Base-by-base conservation (phyloP, 1,140 invertebrate species). In the Eubasilissa regina region DNA sequence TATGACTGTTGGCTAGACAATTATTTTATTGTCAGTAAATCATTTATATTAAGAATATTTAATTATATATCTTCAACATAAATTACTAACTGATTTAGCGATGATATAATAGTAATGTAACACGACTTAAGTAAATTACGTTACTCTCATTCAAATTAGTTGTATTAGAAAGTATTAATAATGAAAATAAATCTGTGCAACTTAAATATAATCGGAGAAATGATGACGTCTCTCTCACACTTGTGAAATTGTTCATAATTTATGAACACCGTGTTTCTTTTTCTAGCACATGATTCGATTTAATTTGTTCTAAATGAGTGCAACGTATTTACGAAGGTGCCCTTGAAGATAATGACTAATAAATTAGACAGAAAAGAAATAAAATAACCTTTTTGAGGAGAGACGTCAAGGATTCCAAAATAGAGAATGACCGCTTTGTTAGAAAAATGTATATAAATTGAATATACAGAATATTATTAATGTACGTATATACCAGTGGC, bases 171-270 rank as follows among this genome's bases (percentile, higher is more conserved):
- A 64, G 55, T 44, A 51, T 55, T 58, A 48, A 64, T 66, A 77
- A 68, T 77, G 51, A 35, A 25, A 19, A 45, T 75, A 75, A 75
- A 75, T 75, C 73, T 56, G 55, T 75, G 73, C 13, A 75, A 60
- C 73, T 19, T 56, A 17, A 44, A 19, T 58, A 75, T 60, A 60
- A 75, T 58, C 73, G 0, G 51, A 75, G 55, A 58, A 75, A 45
- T 75, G 53, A 58, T 75, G 51, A 25, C 55, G 25, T 75, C 73
- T 60, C 73, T 15, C 53, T 75, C 53, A 43, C 73, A 56, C 73
- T 75, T 45, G 25, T 60, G 21, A 45, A 60, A 58, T 60, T 75
- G 73, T 11, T 19, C 44, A 58, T 75, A 45, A 75, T 56, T 55
- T 73, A 53, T 55, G 70, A n/a, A 12, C 13, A 17, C 17, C 35